These are phyloP conservation scores for Crepidodera aurea DNA, from an alignment of 2,888 invertebrate genomes.

Conservation along the genomic window DNA sequence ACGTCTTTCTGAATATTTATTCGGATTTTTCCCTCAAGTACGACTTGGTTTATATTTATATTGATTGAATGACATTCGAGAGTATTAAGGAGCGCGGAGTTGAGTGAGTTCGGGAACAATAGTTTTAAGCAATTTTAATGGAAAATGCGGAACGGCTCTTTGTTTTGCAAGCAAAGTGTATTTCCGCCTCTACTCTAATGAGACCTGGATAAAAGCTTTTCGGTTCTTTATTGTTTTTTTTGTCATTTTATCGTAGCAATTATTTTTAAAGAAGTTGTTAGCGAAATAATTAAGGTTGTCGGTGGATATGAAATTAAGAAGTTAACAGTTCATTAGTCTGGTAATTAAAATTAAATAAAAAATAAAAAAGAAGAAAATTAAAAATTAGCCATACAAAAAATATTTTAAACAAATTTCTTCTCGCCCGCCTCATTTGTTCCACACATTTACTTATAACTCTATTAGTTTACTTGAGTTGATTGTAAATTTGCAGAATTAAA, in stretches of 20 bases:
- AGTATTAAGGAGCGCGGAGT: background rate
- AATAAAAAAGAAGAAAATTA: too few relatives aligned
- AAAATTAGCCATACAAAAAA: too few relatives aligned
- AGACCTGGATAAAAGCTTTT: background rate
- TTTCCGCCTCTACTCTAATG: background rate
- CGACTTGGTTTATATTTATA: background rate
- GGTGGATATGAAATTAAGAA: too few relatives aligned
- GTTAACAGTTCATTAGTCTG: too few relatives aligned
- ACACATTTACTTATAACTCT: too few relatives aligned
- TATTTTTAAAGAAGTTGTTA: too few relatives aligned
- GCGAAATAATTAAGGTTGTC: too few relatives aligned
- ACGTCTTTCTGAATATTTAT: background rate
- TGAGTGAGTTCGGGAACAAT: background rate
- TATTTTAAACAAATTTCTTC: too few relatives aligned
- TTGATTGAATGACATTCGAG: background rate
- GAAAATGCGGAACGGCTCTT: background rate
- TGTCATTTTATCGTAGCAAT: background rate
- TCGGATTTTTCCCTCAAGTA: background rate
- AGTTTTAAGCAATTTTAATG: slow-evolving; percentile 2
- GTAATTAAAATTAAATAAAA: too few relatives aligned
- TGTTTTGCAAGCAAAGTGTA: background rate
- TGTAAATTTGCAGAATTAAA: too few relatives aligned
- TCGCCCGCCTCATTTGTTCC: too few relatives aligned
- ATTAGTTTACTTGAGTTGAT: too few relatives aligned
- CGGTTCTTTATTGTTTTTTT: background rate